Evolutionary conservation across 2,113 vertebrate species (phyloP).

Genomic region (Microtus oregoni): DNA sequence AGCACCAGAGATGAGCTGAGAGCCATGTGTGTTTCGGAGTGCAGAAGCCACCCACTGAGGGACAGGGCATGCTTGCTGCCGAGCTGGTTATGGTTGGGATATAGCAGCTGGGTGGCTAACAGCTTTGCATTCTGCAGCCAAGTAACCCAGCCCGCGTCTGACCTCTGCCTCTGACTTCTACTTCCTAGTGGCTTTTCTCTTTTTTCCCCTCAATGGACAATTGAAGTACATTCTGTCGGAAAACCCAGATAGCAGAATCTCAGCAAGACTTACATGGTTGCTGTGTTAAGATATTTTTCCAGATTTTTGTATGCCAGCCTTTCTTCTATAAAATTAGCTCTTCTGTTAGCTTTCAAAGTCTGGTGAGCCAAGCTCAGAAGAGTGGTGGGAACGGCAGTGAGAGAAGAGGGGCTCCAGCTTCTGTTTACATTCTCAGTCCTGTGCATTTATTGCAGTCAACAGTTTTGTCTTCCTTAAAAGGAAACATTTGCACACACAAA

Average conservation of each 20-base stretch:
- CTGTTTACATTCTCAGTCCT: background rate
- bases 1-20: background rate
- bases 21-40: background rate
- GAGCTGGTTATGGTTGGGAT: background rate
- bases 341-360: background rate
- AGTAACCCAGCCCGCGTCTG: background rate
- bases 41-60: background rate
- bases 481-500: background rate
- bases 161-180: background rate
- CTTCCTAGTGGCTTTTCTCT: background rate
- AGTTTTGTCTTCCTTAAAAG: background rate
- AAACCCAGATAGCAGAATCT: background rate
- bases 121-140: background rate
- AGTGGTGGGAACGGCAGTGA: accelerated
- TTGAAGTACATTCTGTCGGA: no score
- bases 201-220: background rate
- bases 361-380: background rate
- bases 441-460: no score
- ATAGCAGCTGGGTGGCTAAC: background rate
- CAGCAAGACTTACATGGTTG: background rate
- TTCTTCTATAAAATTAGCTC: background rate
- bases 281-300: background rate
- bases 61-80: no score
- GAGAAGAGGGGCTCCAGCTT: background rate
- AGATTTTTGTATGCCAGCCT: background rate